Base-by-base conservation (phyloP, 2,888 invertebrate species). In the Orthonychiurus folsomi region DNA sequence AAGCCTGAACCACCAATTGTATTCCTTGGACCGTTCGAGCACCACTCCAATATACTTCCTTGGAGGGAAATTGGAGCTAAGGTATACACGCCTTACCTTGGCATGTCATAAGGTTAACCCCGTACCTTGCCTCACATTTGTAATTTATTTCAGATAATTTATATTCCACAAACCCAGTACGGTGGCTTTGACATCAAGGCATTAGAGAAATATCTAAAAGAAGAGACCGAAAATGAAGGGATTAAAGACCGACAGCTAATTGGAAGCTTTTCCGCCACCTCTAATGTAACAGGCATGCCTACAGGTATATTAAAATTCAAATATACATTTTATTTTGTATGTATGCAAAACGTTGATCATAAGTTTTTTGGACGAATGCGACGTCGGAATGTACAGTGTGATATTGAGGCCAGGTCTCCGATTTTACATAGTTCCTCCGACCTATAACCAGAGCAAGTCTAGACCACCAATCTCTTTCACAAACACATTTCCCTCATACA, bases 201-300 rank as follows among this genome's bases (percentile, higher is more conserved):
- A 75, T 79, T 93, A 63, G 88, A 90, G 73, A 79, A 81, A 47
- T 84, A 85, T 74, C 78, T 92, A 59, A 81, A 84, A 75, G 81
- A 83, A 61, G 67, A 59, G 1, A 64, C 50, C 1, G 50, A 64
- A 1, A 66, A 66, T 20, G 63, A 62, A n/a, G 52, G 52, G 24
- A 9, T 5, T 52, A 20, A 23, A 20, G 12, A 15, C 15, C 15
- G 84, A 18, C 63, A 66, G 37, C 82, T 83, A 73, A 86, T 93
- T 59, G 93, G 93, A 0, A 88, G 88, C 77, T 93, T 93, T 77
- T 85, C 87, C 26, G 89, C 89, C 0, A 90, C 89, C 1, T 92
- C 91, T 27, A 90, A 90, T 75, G 83, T 92, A n/a, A 92, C 92
- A 0, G 93, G 93, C 12, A 85, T 89, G 24, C n/a, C n/a, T n/a